phyloP scores from a whole-genome alignment of 2,888 invertebrate genomes.

The Agrypnus murinus region DNA sequence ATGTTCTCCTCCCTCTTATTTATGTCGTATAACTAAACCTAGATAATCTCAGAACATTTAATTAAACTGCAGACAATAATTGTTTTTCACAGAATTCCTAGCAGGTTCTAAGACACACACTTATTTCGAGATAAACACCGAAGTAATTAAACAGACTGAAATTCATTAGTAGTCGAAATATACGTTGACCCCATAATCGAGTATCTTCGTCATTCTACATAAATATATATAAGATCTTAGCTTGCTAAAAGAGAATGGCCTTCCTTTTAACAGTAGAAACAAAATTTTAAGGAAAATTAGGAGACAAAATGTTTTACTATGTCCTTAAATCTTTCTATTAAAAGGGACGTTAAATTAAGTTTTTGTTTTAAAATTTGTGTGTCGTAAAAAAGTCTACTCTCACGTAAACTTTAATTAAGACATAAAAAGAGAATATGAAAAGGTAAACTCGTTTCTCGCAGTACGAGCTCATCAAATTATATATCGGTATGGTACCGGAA shows the following conservation, averaged over 20 bases:
- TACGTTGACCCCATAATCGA: slow-evolving; percentile 4
- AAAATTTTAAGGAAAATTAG: slow-evolving; percentile 19
- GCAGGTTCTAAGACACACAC: slow-evolving; percentile 30
- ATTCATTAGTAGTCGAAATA: slow-evolving; percentile 42
- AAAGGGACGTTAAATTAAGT: slow-evolving; percentile 31
- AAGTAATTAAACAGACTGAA: slow-evolving; percentile 40
- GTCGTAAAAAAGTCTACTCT: slow-evolving; percentile 27
- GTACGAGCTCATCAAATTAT: slow-evolving; percentile 36
- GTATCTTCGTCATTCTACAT: neutral
- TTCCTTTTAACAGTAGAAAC: slow-evolving; percentile 4
- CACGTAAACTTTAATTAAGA: slow-evolving; percentile 42
- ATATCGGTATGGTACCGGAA: slow-evolving; percentile 19
- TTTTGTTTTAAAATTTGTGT: slow-evolving; percentile 34
- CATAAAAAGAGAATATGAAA: slow-evolving; percentile 34
- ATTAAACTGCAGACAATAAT: slow-evolving; percentile 32
- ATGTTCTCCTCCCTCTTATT: neutral
- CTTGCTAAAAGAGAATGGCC: neutral
- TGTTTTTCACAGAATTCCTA: slow-evolving; percentile 31
- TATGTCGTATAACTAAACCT: neutral
- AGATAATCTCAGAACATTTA: slow-evolving; percentile 37
- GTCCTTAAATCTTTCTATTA: slow-evolving; percentile 23
- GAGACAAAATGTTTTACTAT: slow-evolving; percentile 38
- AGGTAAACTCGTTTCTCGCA: slow-evolving; percentile 20
- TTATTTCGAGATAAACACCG: slow-evolving; percentile 42
- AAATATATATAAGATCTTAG: neutral